These are phyloP conservation scores for Eidolon dupreanum DNA, from an alignment of 2,797 vertebrate species.

Conservation along the genomic window DNA sequence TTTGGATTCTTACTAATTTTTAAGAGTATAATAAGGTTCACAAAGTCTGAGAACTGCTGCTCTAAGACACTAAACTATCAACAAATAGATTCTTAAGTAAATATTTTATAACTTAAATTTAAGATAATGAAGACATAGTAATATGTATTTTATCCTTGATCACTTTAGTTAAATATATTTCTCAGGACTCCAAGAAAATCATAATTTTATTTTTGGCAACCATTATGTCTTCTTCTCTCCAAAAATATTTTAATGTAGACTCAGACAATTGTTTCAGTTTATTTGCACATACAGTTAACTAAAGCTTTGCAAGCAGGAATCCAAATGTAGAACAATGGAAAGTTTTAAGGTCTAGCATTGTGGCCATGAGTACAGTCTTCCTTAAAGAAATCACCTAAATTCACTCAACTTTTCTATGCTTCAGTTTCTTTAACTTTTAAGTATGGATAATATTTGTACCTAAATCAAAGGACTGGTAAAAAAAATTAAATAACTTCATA, in stretches of 20 bases:
- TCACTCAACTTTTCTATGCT: neutral
- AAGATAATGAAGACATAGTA: neutral
- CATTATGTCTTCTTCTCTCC: neutral
- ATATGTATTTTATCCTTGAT: neutral
- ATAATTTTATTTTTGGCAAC: neutral
- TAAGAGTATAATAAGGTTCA: neutral
- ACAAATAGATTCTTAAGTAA: neutral
- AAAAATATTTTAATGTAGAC: neutral
- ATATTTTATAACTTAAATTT: neutral
- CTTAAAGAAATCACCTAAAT: neutral
- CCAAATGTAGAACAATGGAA: neutral
- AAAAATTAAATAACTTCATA: neutral
- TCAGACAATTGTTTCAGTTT: neutral
- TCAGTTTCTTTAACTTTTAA: neutral
- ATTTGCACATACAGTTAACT: neutral
- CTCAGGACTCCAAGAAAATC: neutral
- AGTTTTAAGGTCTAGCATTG: neutral
- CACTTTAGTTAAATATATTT: neutral
- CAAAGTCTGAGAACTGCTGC: neutral
- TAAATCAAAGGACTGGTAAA: neutral
- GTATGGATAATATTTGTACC: neutral
- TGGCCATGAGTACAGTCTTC: neutral
- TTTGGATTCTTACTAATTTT: neutral
- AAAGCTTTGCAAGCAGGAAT: slow-evolving; percentile 19
- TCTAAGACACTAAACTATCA: neutral